A percentile compares a stretch with the other conserved stretches of the same genome.
These are phyloP conservation scores for Atethmia centrago DNA, from an alignment of 2,888 invertebrate genomes.

Conservation along the genomic window DNA sequence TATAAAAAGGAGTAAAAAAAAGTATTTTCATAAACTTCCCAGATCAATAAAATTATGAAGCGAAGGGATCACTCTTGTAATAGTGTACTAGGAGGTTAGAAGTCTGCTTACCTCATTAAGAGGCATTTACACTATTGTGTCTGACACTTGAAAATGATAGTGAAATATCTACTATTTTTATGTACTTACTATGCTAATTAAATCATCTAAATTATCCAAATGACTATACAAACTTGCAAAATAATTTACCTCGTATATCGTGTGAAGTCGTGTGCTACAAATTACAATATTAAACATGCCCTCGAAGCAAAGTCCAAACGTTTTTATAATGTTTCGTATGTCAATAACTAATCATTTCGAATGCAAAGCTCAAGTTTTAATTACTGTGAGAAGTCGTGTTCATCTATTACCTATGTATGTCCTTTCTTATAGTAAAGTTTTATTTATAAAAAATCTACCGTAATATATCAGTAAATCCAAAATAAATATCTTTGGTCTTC, in stretches of 20 bases:
- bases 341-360: background rate
- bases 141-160: background rate
- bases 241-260: conserved; percentile 19
- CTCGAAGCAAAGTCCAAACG: conserved; percentile 19
- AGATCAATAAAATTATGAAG: background rate
- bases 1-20: background rate
- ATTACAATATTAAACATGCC: conserved; percentile 12
- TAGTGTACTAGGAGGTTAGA: background rate
- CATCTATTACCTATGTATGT: no score
- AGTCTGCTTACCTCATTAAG: background rate
- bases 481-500: background rate
- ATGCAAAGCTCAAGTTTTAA: background rate
- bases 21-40: background rate
- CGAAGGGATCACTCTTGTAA: no score
- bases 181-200: background rate
- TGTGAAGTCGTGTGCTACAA: conserved; percentile 19
- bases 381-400: background rate
- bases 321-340: conserved; percentile 1
- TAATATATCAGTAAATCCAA: background rate
- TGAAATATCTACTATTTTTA: background rate
- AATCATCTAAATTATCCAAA: background rate
- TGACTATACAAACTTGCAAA: background rate
- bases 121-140: background rate
- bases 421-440: no score
- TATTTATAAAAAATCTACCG: background rate